A percentile compares a stretch with the other conserved stretches of the same genome.
Conservation (phyloP, 2,113 vertebrate genomes). For the Podocnemis expansa region DNA sequence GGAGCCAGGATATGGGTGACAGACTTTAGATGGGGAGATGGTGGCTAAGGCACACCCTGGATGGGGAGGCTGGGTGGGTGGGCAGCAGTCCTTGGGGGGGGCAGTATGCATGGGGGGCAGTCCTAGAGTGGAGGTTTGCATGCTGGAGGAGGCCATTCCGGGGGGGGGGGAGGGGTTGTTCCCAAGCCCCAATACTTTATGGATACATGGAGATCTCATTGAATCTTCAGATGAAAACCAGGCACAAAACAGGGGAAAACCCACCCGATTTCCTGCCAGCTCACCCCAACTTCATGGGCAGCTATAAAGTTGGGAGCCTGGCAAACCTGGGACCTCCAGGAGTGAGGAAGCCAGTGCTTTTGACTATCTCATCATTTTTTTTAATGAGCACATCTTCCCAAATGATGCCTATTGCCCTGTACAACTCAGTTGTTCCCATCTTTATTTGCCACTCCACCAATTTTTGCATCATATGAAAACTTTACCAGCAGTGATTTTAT, state of each 20-base stretch:
- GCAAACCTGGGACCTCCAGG: background rate
- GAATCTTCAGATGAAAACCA: background rate
- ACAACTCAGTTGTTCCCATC: background rate
- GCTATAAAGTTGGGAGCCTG: too few relatives aligned
- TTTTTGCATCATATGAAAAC: background rate
- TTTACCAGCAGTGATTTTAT: background rate
- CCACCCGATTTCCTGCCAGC: background rate
- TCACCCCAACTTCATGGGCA: background rate
- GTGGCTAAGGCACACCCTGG: too few relatives aligned
- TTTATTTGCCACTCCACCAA: background rate
- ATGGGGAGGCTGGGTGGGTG: too few relatives aligned
- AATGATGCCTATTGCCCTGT: background rate
- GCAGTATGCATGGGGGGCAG: too few relatives aligned
- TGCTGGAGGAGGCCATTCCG: too few relatives aligned
- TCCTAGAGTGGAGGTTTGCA: too few relatives aligned
- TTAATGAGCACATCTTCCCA: background rate
- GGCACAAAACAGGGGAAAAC: background rate
- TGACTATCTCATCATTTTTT: too few relatives aligned
- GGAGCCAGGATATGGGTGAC: too few relatives aligned
- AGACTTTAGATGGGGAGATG: too few relatives aligned
- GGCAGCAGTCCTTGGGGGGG: too few relatives aligned
- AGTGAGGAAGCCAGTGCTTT: background rate
- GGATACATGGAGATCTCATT: background rate
- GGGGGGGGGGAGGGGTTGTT: too few relatives aligned
- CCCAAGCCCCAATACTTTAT: too few relatives aligned